Evolutionary conservation across 2,113 vertebrate genomes (phyloP).

Genomic region (Triplophysa tibetana): DNA sequence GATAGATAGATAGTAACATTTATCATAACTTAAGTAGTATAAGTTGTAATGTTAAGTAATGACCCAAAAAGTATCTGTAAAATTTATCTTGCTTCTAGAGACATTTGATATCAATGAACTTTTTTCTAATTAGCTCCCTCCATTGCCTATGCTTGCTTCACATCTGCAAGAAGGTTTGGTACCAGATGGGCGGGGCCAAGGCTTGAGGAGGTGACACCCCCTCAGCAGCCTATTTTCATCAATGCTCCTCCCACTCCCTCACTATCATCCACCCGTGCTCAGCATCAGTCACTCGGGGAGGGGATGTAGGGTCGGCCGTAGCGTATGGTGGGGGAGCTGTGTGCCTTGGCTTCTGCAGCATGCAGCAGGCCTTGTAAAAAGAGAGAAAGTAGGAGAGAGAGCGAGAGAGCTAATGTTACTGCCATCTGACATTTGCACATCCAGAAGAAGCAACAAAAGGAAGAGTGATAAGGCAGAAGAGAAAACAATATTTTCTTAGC

Average conservation of each 20-base stretch:
- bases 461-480: slow-evolving; percentile 16
- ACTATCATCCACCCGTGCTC: neutral
- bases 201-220: slow-evolving; percentile 38
- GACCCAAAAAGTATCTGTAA: no score
- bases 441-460: slow-evolving; percentile 42
- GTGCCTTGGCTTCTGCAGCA: slow-evolving; percentile 47
- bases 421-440: slow-evolving; percentile 54
- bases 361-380: slow-evolving; percentile 30
- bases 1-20: no score
- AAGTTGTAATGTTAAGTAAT: no score
- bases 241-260: slow-evolving; percentile 5
- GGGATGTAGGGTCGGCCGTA: slow-evolving; percentile 46
- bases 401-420: slow-evolving; percentile 29
- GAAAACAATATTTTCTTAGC: slow-evolving; percentile 26
- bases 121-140: slow-evolving; percentile 41
- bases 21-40: no score
- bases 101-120: neutral
- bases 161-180: slow-evolving; percentile 20
- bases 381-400: slow-evolving; percentile 16
- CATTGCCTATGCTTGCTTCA: slow-evolving; percentile 29
- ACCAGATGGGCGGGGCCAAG: slow-evolving; percentile 38
- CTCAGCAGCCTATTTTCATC: slow-evolving; percentile 23
- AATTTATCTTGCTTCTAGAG: no score
- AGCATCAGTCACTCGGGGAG: slow-evolving; percentile 23
- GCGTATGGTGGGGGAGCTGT: slow-evolving; percentile 45